phyloP scores from a whole-genome alignment of 1,140 invertebrate species.

The Panulirus ornatus region DNA sequence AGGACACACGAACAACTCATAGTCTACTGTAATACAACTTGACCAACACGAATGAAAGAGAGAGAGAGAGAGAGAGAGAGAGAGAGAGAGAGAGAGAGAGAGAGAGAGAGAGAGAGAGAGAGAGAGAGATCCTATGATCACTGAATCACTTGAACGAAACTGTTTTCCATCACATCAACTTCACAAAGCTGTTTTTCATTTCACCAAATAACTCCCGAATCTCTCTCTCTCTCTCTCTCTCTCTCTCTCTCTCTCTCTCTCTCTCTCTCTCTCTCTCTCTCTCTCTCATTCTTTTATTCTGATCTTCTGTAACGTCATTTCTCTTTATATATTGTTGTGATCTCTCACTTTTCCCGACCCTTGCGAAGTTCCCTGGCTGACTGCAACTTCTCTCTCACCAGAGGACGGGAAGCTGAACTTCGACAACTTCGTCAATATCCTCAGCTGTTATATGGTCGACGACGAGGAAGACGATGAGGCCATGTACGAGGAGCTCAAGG shows the following conservation, averaged over 20 bases:
- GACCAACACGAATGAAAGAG: background rate
- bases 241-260: background rate
- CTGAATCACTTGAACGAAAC: background rate
- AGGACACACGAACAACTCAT: too few relatives aligned
- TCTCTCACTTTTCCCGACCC: too few relatives aligned
- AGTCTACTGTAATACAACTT: too few relatives aligned
- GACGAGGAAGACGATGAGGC: conserved; percentile 20
- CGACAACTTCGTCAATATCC: conserved; percentile 18
- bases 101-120: conserved; percentile 7
- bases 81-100: conserved; percentile 7
- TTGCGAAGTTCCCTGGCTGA: too few relatives aligned
- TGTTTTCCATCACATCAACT: background rate
- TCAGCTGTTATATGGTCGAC: conserved; percentile 6
- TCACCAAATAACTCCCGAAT: background rate
- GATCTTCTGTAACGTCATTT: too few relatives aligned
- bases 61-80: conserved; percentile 7
- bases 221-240: background rate
- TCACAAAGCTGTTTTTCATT: background rate
- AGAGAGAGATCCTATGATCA: background rate
- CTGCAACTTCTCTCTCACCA: too few relatives aligned
- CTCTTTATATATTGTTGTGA: too few relatives aligned
- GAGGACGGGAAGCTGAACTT: conserved; percentile 12
- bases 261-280: conserved; percentile 59
- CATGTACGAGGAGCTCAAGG: conserved; percentile 21
- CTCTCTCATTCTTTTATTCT: too few relatives aligned